phyloP scores from a whole-genome alignment of 2,113 vertebrate species.

The Lepus timidus region DNA sequence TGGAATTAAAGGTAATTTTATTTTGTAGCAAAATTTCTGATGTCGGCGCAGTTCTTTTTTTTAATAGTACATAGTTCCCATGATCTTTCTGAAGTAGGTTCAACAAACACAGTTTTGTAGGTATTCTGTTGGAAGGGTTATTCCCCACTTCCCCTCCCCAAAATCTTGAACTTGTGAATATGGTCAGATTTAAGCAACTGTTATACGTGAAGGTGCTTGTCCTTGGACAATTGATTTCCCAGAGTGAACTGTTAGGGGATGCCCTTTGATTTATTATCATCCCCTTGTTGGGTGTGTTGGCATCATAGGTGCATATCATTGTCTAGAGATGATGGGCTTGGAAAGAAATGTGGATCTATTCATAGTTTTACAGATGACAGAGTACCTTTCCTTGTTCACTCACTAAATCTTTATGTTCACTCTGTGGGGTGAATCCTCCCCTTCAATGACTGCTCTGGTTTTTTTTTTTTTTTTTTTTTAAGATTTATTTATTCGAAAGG shows the following conservation, averaged over 20 bases:
- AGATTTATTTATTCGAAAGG: no score
- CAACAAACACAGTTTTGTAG: not conserved
- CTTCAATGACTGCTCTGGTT: not conserved
- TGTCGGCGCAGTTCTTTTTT: no score
- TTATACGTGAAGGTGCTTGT: not conserved
- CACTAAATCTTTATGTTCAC: not conserved
- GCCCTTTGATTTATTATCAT: not conserved
- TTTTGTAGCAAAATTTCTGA: not conserved
- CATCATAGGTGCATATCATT: not conserved
- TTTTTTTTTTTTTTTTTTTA: no score
- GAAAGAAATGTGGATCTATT: not conserved
- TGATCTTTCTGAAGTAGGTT: no score
- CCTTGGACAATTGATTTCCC: conserved; percentile 35
- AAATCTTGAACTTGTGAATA: conserved; percentile 22
- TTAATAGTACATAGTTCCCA: no score
- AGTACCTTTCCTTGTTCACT: not conserved
- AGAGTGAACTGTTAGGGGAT: not conserved
- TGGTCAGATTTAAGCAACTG: not conserved
- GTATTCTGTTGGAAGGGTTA: not conserved
- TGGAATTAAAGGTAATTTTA: not conserved
- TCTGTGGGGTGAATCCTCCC: not conserved
- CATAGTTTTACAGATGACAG: not conserved
- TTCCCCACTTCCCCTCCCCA: not conserved
- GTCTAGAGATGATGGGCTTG: not conserved
- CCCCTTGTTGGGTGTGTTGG: not conserved